Evolutionary conservation across 1,140 invertebrate genomes (phyloP), one percentile per base, ranked within the genome.

Genomic region (Drosophila trapezifrons): DNA sequence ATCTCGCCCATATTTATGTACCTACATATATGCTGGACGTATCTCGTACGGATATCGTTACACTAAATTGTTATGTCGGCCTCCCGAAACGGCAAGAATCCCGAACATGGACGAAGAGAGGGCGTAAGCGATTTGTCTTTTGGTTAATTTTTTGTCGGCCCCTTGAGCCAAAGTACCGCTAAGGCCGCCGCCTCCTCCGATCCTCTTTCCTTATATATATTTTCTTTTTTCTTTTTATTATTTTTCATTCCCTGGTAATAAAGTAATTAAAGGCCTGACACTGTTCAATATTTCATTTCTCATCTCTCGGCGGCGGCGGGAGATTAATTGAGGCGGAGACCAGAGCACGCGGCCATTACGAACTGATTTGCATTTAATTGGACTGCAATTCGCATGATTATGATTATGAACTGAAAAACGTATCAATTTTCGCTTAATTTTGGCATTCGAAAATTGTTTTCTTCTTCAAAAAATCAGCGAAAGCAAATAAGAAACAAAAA

Each of bases 231-330:
- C 13, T 56, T 38, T n/a, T 20, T 12, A 25, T 8, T 63, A 4
- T 49, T 42, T 42, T 32, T 37, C 35, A 71, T 57, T 55, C 56
- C 38, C 59, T 25, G 45, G 80, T 86, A 86, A 86, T 86, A 86
- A 86, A 86, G 82, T 86, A 86, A 86, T 86, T 86, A 86, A 86
- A 80, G 82, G 59, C 82, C 70, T 86, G 82, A 86, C 82, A 78
- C 66, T 76, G 70, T 62, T 71, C 76, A 63, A 82, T 87, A 86
- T 81, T 81, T 87, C 70, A 85, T 76, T 20, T 75, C 40, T 42
- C 42, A 49, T 67, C 45, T 42, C 40, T 38, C 37, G 18, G 51
- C 15, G 76, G 51, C 46, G 57, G 25, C 25, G 32, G 57, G 47
- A 78, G 76, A 83, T 83, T 83, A 78, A 83, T 82, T 75, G 75